Base-by-base conservation (phyloP, 2,113 vertebrate species). In the Ammospiza caudacuta region DNA sequence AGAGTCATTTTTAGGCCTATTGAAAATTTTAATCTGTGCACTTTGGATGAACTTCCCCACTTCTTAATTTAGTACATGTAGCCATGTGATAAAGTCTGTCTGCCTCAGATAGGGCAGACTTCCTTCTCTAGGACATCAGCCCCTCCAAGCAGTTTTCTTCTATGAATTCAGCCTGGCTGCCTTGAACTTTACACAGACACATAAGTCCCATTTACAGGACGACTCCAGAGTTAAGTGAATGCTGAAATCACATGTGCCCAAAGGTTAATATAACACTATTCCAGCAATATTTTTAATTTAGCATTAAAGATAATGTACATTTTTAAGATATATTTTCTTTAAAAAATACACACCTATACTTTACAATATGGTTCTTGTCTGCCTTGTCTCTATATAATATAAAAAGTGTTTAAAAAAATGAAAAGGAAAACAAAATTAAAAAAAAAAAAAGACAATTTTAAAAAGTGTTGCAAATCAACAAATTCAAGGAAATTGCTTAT, bases 11-110 rank as follows among this genome's bases (percentile, higher is more conserved):
- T 98, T 98, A 98, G 98, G 96, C 97, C 98, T 98, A 98, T 98
- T 99, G 98, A 98, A 98, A 98, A 98, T 97, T 97, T 97, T 98
- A 98, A 98, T 98, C 97, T 91, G 98, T 99, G 99, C 96, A 99
- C 99, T 99, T 98, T 96, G 76, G 92, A 85, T 99, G 99, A 99
- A 99, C 99, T 97, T 97, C 97, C 83, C 54, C 85, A 87, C 79
- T 97, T 96, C 97, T 97, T 97, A 97, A 98, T 98, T 98, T 98
- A 98, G 97, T 94, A 93, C 94, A 94, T 95, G 86, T 83, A 97
- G 87, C 96, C 94, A 55, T 97, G 97, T 97, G 96, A 82, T 59
- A 89, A 94, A 91, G 93, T 89, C 94, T 96, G 96, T 94, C 97
- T 95, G 96, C 85, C 64, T 95, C 86, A 86, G 94, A 97, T 94